Evolutionary conservation across 1,140 invertebrate species (phyloP), one percentile per base, ranked within the genome.

Genomic region (Andricus grossulariae): DNA sequence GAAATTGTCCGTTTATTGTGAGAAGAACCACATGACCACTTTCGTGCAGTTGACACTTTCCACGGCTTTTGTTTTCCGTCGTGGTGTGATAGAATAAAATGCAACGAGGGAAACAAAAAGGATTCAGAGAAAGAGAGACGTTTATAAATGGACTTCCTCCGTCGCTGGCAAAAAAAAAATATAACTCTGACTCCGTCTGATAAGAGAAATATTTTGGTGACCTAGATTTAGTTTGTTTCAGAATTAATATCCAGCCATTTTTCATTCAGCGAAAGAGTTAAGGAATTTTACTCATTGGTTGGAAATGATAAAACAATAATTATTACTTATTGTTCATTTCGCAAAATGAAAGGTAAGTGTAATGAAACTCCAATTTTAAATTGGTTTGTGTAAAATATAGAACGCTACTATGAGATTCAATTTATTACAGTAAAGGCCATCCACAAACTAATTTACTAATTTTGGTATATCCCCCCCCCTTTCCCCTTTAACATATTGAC

Each of bases 21-120:
- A 77, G 66, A 74, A 76, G 50, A 45, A 49, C 21, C 76, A 70
- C 66, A 72, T 12, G 45, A 66, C 25, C 25, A 32, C 4, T 32
- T 66, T 45, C 32, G 15, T 66, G 60, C 32, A 66, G 10, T 66
- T 66, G 60, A 60, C 57, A 60, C 57, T 60, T 60, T 60, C 57
- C 57, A 32, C 57, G 12, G 57, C 57, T 60, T 60, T 60, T 60
- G 57, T 60, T 60, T 60, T 16, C 21, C 19, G 21, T 60, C 52
- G 3, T 54, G 18, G n/a, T 18, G 16, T 54, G 52, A 54, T 54
- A 54, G 16, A 18, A 54, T 19, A 60, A 60, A 60, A 32, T 32
- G 57, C 57, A 60, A 32, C 57, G 13, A 12, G 57, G 13, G 13
- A 60, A 60, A 12, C 25, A 32, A 60, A 60, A 15, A 60, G 57